A percentile compares a stretch with the other conserved stretches of the same genome.
Evolutionary conservation across 2,888 invertebrate species (phyloP).

Genomic region (Drosophila testacea): DNA sequence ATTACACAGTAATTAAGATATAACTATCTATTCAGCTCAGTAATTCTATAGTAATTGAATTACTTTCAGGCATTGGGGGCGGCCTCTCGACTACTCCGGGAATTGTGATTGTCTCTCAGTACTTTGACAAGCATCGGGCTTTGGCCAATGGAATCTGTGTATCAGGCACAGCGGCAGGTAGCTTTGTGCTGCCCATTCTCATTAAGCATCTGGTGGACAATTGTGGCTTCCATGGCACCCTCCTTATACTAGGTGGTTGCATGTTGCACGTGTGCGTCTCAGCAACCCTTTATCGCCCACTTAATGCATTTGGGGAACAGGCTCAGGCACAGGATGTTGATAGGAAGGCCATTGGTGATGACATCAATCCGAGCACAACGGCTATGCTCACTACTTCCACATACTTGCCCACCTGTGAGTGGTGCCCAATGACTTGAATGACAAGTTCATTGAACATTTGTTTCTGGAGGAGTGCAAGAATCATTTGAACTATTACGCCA

Average conservation of each 20-base stretch:
- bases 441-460: constrained; percentile 84
- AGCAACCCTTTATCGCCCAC: constrained; percentile 89
- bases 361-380: constrained; percentile 82
- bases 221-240: constrained; percentile 91
- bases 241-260: constrained; percentile 89
- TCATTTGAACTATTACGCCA: constrained; percentile 84
- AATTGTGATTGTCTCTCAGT: constrained; percentile 92
- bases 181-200: constrained; percentile 91
- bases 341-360: constrained; percentile 75
- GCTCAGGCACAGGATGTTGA: constrained; percentile 57
- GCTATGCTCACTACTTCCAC: constrained; percentile 84
- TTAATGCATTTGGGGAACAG: constrained; percentile 80
- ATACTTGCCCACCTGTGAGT: constrained; percentile 84
- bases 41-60: no score
- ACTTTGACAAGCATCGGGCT: constrained; percentile 92
- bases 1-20: not conserved
- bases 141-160: constrained; percentile 93
- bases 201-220: constrained; percentile 89
- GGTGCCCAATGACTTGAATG: constrained; percentile 77
- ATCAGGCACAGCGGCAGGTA: constrained; percentile 92
- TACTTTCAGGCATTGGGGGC: constrained; percentile 89
- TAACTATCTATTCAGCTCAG: no score
- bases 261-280: constrained; percentile 91
- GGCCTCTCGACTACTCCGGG: constrained; percentile 93
- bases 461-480: constrained; percentile 85